Conservation (phyloP, 1,140 invertebrate species). For the Bombus polaris region DNA sequence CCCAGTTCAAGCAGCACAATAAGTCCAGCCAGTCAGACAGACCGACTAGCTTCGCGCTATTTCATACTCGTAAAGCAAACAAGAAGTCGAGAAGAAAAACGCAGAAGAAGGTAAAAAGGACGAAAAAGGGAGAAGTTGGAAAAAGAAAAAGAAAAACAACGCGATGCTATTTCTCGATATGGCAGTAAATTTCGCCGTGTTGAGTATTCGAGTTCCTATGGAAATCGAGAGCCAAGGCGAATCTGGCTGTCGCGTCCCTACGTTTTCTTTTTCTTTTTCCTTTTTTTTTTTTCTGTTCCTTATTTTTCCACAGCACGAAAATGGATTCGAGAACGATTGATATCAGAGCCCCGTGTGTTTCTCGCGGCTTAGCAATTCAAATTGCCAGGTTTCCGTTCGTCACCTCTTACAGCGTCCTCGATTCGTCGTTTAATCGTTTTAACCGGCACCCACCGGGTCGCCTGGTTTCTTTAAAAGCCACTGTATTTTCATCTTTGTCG, state of each 20-base stretch:
- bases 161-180: neutral
- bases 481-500: neutral
- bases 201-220: slow-evolving; percentile 25
- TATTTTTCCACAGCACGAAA: slow-evolving; percentile 8
- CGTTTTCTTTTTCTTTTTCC: neutral
- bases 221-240: slow-evolving; percentile 26
- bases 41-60: neutral
- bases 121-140: neutral
- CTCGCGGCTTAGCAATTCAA: slow-evolving; percentile 23
- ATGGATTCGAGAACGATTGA: slow-evolving; percentile 31
- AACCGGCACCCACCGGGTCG: neutral
- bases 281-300: neutral
- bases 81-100: neutral
- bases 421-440: slow-evolving; percentile 3
- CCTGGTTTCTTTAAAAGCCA: neutral
- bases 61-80: too few species aligned
- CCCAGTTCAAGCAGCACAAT: neutral
- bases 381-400: slow-evolving; percentile 6
- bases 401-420: neutral
- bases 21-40: neutral
- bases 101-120: neutral
- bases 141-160: neutral
- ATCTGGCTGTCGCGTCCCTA: neutral
- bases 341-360: neutral
- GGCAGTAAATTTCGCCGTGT: slow-evolving; percentile 25